Evolutionary conservation across 2,113 vertebrate genomes (phyloP).

Genomic region (Tragelaphus imberbis): DNA sequence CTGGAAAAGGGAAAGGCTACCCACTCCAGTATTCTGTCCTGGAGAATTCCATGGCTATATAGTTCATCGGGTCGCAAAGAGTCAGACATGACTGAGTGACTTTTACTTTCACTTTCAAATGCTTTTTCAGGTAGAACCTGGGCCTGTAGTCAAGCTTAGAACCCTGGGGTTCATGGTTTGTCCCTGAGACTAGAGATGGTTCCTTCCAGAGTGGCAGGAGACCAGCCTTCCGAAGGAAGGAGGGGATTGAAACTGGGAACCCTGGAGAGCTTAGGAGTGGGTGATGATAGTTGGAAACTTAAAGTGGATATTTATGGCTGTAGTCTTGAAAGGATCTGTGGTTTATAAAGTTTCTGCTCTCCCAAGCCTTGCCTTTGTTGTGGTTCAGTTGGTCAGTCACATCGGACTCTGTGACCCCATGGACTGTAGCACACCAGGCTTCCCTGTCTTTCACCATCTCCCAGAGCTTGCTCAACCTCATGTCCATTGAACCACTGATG

Average conservation of each 20-base stretch:
- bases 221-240: not conserved
- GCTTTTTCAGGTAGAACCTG: not conserved
- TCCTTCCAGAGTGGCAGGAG: not conserved
- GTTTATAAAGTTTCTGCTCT: fast-evolving
- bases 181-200: not conserved
- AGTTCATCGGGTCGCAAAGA: not conserved
- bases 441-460: not conserved
- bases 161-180: too few relatives aligned
- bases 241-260: fast-evolving
- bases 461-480: not conserved
- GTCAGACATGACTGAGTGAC: fast-evolving
- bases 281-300: fast-evolving
- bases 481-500: not conserved
- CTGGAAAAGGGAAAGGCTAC: not conserved
- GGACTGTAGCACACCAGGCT: not conserved
- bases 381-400: not conserved
- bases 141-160: too few relatives aligned
- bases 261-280: fast-evolving
- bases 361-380: not conserved
- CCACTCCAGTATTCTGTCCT: not conserved
- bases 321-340: not conserved
- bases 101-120: not conserved
- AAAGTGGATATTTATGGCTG: not conserved
- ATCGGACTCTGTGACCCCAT: not conserved
- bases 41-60: not conserved